Conservation (phyloP, 2,888 invertebrate species). For the Agonum fuliginosum region DNA sequence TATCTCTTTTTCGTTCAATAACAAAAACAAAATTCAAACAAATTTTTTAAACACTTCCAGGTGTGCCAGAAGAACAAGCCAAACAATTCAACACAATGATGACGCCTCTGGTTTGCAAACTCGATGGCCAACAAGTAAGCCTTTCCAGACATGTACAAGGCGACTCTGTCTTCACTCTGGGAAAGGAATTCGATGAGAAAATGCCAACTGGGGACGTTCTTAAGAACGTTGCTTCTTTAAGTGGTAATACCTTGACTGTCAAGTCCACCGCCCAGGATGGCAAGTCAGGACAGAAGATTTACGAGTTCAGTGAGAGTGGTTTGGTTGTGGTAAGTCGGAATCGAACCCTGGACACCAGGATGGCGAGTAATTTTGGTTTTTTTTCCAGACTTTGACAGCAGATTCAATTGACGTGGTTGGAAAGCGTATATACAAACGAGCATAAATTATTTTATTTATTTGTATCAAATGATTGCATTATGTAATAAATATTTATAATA, state of each 20-base stretch:
- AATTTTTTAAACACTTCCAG: neutral
- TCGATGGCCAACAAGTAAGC: constrained; percentile 50
- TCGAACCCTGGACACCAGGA: too few species aligned
- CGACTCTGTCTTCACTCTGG: constrained; percentile 48
- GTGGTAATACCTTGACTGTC: constrained; percentile 31
- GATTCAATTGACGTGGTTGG: constrained; percentile 41
- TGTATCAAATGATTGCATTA: too few species aligned
- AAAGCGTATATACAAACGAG: constrained; percentile 53
- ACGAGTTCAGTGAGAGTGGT: constrained; percentile 47
- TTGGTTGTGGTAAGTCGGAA: constrained; percentile 52
- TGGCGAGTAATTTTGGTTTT: constrained; percentile 12
- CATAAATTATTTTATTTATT: constrained; percentile 40
- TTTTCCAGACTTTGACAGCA: constrained; percentile 51
- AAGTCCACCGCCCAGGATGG: constrained; percentile 49
- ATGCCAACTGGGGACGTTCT: constrained; percentile 57
- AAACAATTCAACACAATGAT: constrained; percentile 40
- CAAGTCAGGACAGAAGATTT: constrained; percentile 54
- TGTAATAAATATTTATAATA: too few species aligned
- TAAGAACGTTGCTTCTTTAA: constrained; percentile 37
- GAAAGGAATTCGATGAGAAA: constrained; percentile 56
- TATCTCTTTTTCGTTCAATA: too few species aligned
- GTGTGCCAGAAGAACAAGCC: constrained; percentile 53
- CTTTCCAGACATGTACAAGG: constrained; percentile 53
- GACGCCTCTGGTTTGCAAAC: constrained; percentile 36
- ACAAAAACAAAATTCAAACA: too few species aligned